These are phyloP conservation scores for Epinephelus moara DNA, from an alignment of 2,113 vertebrate genomes.

Conservation along the genomic window DNA sequence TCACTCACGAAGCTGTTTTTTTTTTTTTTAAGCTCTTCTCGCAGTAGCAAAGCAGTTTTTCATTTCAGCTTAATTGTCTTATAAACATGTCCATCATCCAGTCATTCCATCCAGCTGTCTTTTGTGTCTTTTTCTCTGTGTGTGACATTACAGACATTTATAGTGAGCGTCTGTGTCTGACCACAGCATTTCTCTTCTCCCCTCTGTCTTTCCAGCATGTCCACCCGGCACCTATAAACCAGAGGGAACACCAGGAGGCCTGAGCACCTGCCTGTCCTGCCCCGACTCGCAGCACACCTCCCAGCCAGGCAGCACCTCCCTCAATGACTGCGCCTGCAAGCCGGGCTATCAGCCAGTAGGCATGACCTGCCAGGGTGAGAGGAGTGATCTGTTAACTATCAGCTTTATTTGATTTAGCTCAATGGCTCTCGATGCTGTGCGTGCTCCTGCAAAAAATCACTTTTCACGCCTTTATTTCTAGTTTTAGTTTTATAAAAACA, in stretches of 20 bases:
- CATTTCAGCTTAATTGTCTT: constrained; percentile 25
- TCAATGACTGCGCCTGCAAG: constrained; percentile 89
- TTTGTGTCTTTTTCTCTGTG: background rate
- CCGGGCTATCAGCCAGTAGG: constrained; percentile 88
- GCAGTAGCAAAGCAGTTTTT: constrained; percentile 23
- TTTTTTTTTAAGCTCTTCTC: constrained; percentile 7
- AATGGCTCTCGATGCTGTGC: background rate
- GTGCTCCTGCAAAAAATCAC: background rate
- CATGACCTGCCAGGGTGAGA: constrained; percentile 90
- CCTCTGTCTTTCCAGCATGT: constrained; percentile 85
- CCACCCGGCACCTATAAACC: constrained; percentile 95
- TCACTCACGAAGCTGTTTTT: constrained; percentile 18
- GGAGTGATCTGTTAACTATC: background rate
- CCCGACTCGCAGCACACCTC: constrained; percentile 92
- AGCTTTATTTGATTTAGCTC: background rate
- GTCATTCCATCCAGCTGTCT: constrained; percentile 28
- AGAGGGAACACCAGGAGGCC: constrained; percentile 91
- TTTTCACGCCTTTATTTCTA: background rate
- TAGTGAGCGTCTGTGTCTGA: background rate
- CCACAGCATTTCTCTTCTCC: background rate
- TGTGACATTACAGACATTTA: background rate
- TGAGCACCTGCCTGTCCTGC: constrained; percentile 89
- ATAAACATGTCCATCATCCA: background rate
- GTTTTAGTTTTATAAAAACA: background rate
- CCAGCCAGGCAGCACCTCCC: constrained; percentile 91